A percentile compares a stretch with the other conserved stretches of the same genome.
These are phyloP conservation scores for Orthosia gracilis DNA, from an alignment of 2,888 invertebrate species.

Conservation along the genomic window DNA sequence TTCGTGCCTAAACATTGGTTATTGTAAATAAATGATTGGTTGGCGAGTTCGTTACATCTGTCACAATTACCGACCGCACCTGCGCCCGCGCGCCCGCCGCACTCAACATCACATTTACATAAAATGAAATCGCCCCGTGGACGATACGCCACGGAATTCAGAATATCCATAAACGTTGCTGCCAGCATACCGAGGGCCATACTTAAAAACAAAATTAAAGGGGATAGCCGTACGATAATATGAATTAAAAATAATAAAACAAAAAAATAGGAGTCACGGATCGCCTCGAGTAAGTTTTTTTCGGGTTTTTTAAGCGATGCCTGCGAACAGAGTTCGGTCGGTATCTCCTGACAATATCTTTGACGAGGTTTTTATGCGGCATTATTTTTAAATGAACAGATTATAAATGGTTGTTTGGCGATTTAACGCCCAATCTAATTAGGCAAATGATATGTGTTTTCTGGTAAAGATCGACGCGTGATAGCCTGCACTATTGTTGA, in stretches of 20 bases:
- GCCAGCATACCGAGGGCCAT: slow-evolving; percentile 90
- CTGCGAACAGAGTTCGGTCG: slow-evolving; percentile 86
- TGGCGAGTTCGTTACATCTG: slow-evolving; percentile 78
- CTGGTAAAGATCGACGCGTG: slow-evolving; percentile 77
- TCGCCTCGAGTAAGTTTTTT: slow-evolving; percentile 90
- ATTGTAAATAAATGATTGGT: slow-evolving; percentile 67
- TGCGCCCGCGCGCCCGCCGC: slow-evolving; percentile 67
- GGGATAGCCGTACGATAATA: slow-evolving; percentile 91
- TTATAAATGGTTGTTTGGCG: slow-evolving; percentile 91
- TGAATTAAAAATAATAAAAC: slow-evolving; percentile 91
- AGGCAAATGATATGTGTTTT: slow-evolving; percentile 91
- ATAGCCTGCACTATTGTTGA: slow-evolving; percentile 82
- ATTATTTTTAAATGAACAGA: slow-evolving; percentile 91
- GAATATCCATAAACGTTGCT: slow-evolving; percentile 90
- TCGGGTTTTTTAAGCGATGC: slow-evolving; percentile 85
- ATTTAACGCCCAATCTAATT: slow-evolving; percentile 92
- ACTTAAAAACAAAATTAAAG: slow-evolving; percentile 92
- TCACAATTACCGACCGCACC: slow-evolving; percentile 84
- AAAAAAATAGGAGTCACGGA: slow-evolving; percentile 91
- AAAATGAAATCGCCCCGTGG: slow-evolving; percentile 86
- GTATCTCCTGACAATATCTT: slow-evolving; percentile 91
- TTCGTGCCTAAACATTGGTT: slow-evolving; percentile 65
- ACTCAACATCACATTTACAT: slow-evolving; percentile 84
- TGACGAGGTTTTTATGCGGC: slow-evolving; percentile 90
- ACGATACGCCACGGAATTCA: slow-evolving; percentile 88